These are phyloP conservation scores for Danio aesculapii DNA, from an alignment of 2,797 vertebrate species.

Conservation along the genomic window DNA sequence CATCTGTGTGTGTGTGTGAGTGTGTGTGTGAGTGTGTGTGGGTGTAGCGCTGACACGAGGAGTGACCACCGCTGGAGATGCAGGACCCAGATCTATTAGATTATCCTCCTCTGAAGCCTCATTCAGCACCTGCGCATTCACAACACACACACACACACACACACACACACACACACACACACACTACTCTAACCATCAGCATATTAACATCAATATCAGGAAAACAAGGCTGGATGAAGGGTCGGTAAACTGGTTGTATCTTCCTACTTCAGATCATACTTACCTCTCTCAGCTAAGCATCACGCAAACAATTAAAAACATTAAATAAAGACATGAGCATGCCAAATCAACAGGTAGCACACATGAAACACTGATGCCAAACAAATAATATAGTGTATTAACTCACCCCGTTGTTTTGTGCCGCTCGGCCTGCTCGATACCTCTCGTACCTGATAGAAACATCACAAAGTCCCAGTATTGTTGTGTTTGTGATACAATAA, in stretches of 20 bases:
- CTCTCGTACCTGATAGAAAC: slow-evolving; percentile 87
- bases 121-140: slow-evolving; percentile 82
- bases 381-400: slow-evolving; percentile 53
- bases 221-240: neutral
- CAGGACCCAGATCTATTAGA: slow-evolving; percentile 95
- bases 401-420: slow-evolving; percentile 94
- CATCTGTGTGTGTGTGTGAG: slow-evolving; percentile 36
- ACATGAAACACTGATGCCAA: slow-evolving; percentile 31
- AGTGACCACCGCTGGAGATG: slow-evolving; percentile 94
- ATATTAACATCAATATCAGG: too few species aligned
- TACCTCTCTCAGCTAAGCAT: slow-evolving; percentile 79
- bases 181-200: too few species aligned
- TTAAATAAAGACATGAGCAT: slow-evolving; percentile 65
- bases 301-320: slow-evolving; percentile 70
- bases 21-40: slow-evolving; percentile 58
- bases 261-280: slow-evolving; percentile 67
- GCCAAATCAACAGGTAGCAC: slow-evolving; percentile 32
- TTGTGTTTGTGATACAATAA: too few species aligned
- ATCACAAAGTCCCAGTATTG: too few species aligned
- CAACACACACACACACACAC: neutral
- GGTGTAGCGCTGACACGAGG: slow-evolving; percentile 81
- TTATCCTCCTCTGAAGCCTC: slow-evolving; percentile 96
- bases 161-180: neutral
- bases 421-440: slow-evolving; percentile 87
- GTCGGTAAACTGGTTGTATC: neutral